Conservation (phyloP, 2,113 vertebrate species). For the Plecturocebus donacophilus region DNA sequence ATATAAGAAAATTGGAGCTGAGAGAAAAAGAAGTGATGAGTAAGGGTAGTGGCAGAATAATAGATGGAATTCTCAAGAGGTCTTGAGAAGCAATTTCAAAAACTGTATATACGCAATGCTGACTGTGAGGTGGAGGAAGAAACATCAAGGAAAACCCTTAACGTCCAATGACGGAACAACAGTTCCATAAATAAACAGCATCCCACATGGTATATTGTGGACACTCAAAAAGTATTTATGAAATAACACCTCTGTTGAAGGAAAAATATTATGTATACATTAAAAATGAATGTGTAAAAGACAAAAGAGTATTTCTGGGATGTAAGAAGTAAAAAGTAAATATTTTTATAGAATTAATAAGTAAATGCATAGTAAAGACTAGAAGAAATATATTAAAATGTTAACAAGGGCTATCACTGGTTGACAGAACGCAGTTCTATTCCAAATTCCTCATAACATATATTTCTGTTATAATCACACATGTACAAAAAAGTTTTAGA, state of each 20-base stretch:
- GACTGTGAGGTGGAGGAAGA: neutral
- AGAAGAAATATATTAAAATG: slow-evolving; percentile 10
- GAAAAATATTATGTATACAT: neutral
- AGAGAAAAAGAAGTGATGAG: neutral
- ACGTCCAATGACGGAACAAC: neutral
- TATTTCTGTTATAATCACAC: slow-evolving; percentile 39
- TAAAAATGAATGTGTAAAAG: slow-evolving; percentile 23
- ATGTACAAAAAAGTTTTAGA: neutral
- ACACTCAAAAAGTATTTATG: neutral
- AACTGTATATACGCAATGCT: neutral
- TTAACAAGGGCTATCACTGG: neutral
- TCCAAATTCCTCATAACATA: neutral
- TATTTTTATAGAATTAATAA: neutral
- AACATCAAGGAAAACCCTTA: neutral
- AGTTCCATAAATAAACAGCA: neutral
- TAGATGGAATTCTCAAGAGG: neutral
- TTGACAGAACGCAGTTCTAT: neutral
- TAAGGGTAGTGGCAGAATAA: neutral
- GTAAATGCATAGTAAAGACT: neutral
- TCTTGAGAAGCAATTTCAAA: slow-evolving; percentile 21
- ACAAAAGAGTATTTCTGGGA: neutral
- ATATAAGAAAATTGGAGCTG: neutral
- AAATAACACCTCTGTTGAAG: neutral
- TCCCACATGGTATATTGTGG: neutral
- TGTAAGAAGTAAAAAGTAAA: neutral